Percentiles rank a stretch among this genome's conserved stretches.
Conservation (phyloP, 2,797 vertebrate species). For the Bryconaethiops microstoma region DNA sequence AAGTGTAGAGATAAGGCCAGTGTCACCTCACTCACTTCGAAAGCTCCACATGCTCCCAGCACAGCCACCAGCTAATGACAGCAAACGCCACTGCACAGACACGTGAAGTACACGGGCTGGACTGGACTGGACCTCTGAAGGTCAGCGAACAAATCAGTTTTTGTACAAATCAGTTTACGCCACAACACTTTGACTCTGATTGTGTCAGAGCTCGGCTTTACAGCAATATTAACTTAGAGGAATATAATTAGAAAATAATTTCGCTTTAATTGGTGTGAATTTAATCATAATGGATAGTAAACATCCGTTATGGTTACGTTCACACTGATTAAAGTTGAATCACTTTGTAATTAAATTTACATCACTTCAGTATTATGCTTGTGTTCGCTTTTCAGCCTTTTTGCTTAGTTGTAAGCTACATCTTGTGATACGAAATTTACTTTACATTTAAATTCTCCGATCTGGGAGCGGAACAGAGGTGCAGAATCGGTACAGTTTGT, state of each 20-base stretch:
- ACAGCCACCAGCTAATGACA: conserved; percentile 26
- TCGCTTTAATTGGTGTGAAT: conserved; percentile 8
- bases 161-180: conserved; percentile 2
- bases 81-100: conserved; percentile 20
- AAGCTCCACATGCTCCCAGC: conserved; percentile 14
- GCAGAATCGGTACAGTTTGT: no score
- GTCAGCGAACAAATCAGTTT: background rate
- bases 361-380: background rate
- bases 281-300: conserved; percentile 1
- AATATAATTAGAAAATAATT: conserved; percentile 15
- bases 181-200: background rate
- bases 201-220: background rate
- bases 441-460: no score
- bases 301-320: background rate
- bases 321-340: background rate
- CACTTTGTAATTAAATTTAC: conserved; percentile 4
- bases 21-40: conserved; percentile 31
- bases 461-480: no score
- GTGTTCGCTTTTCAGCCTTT: background rate
- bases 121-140: background rate
- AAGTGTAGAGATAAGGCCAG: conserved; percentile 52
- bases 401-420: no score
- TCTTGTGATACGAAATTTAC: no score
- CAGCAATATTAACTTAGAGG: background rate
- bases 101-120: conserved; percentile 18